Evolutionary conservation across 2,888 invertebrate genomes (phyloP).

Genomic region (Lymantria dispar): DNA sequence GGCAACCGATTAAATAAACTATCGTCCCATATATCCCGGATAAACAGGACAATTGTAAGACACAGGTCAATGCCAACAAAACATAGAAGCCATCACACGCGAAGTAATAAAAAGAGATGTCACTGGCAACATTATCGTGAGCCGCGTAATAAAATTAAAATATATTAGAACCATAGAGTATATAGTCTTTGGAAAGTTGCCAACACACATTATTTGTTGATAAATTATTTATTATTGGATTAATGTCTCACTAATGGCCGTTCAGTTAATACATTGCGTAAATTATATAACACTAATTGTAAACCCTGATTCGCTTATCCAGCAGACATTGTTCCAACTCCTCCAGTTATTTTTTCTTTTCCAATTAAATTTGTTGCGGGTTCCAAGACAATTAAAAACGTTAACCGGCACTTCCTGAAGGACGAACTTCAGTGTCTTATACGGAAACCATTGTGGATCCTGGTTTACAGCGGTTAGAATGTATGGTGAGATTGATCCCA

Average conservation of each 20-base stretch:
- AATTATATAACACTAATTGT: not conserved
- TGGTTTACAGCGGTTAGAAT: too few relatives aligned
- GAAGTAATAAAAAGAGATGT: slow-evolving; percentile 23
- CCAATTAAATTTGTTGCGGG: too few relatives aligned
- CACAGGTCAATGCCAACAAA: slow-evolving; percentile 30
- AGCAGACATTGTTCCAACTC: too few relatives aligned
- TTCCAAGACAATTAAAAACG: too few relatives aligned
- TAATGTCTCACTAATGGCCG: slow-evolving; percentile 17
- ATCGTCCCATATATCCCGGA: not conserved
- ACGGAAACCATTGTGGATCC: too few relatives aligned
- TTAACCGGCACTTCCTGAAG: too few relatives aligned
- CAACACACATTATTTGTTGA: slow-evolving; percentile 18
- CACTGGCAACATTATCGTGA: slow-evolving; percentile 27
- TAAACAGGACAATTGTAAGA: slow-evolving; percentile 6
- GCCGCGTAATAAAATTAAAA: slow-evolving; percentile 29
- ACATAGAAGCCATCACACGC: slow-evolving; percentile 1
- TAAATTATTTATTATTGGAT: slow-evolving; percentile 27
- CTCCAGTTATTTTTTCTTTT: too few relatives aligned
- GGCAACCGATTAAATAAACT: too few relatives aligned
- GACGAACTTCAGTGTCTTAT: too few relatives aligned
- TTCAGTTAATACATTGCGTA: slow-evolving; percentile 12
- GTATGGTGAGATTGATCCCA: too few relatives aligned
- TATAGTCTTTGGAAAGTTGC: slow-evolving; percentile 14
- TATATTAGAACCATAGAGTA: slow-evolving; percentile 24
- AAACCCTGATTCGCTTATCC: too few relatives aligned